These are phyloP conservation scores for Oceanodroma tethys DNA, from an alignment of 2,113 vertebrate genomes.

Conservation along the genomic window DNA sequence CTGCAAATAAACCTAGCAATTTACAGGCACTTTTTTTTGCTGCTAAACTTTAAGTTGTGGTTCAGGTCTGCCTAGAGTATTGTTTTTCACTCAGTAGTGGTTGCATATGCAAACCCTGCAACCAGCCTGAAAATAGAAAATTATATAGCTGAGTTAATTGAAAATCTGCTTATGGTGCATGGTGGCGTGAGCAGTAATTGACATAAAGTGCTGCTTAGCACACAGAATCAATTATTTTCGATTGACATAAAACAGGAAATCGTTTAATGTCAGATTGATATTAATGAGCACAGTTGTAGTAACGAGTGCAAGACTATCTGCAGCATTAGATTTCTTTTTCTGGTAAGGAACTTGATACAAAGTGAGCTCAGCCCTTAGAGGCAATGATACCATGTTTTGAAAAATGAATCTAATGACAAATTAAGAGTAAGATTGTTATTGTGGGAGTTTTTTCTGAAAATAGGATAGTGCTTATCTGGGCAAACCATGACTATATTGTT, in stretches of 20 bases:
- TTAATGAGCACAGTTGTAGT: conserved; percentile 58
- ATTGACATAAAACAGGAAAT: conserved; percentile 65
- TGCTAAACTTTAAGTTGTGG: conserved; percentile 1
- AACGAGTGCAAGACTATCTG: conserved; percentile 7
- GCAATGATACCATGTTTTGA: neutral
- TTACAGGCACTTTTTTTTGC: neutral
- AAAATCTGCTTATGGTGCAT: conserved; percentile 61
- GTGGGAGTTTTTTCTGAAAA: neutral
- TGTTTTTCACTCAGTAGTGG: conserved; percentile 32
- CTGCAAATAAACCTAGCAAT: conserved; percentile 9
- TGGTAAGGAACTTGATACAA: conserved; percentile 33
- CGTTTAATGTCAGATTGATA: conserved; percentile 61
- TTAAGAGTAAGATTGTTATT: neutral
- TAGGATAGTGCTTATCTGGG: neutral
- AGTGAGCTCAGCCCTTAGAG: neutral
- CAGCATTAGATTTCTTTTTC: conserved; percentile 47
- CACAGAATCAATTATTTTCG: conserved; percentile 64
- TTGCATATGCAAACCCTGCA: conserved; percentile 32
- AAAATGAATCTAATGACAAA: neutral
- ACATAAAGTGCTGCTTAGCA: conserved; percentile 64
- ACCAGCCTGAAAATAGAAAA: conserved; percentile 51
- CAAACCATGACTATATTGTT: neutral
- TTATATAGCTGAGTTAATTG: conserved; percentile 58
- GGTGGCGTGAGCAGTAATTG: conserved; percentile 50
- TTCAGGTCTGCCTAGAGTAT: conserved; percentile 13